Evolutionary conservation across 1,140 invertebrate species (phyloP).

Genomic region (Rhynchophorus ferrugineus): DNA sequence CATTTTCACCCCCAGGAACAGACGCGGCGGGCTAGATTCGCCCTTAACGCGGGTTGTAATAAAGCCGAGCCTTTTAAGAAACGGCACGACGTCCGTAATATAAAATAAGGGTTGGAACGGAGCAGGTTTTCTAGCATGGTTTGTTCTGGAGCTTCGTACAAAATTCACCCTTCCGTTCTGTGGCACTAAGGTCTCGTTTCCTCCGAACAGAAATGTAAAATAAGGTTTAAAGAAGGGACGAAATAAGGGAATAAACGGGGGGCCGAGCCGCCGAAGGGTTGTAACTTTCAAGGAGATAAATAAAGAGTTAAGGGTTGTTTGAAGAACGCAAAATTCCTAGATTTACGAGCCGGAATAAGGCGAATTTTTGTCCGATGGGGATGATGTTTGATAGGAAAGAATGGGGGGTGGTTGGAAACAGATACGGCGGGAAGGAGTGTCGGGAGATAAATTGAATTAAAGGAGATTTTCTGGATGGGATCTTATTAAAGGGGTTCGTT

Average conservation of each 20-base stretch:
- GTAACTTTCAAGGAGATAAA: conserved; percentile 16
- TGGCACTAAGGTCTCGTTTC: neutral
- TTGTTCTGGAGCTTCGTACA: conserved; percentile 3
- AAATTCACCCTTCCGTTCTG: conserved; percentile 2
- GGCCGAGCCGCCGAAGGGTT: conserved; percentile 11
- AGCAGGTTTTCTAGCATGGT: conserved; percentile 19
- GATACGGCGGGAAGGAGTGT: neutral
- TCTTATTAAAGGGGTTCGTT: neutral
- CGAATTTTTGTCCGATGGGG: conserved; percentile 1
- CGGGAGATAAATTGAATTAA: neutral
- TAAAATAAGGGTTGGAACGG: conserved; percentile 18
- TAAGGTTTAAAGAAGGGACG: conserved; percentile 23
- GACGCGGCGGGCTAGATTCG: conserved; percentile 7
- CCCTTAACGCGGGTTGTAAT: conserved; percentile 14
- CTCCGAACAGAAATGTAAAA: neutral
- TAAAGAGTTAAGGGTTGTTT: neutral
- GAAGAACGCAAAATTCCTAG: conserved; percentile 5
- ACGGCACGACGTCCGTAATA: conserved; percentile 16
- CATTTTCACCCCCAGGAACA: conserved; percentile 25
- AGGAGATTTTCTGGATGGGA: neutral
- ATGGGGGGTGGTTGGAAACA: neutral
- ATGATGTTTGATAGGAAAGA: neutral
- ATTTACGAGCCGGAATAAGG: conserved; percentile 13
- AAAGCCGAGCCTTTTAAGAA: conserved; percentile 14
- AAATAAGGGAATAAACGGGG: conserved; percentile 19